Percentiles rank a stretch among this genome's conserved stretches.
phyloP scores from a whole-genome alignment of 2,888 invertebrate genomes.

The Trichogramma dendrolimi region DNA sequence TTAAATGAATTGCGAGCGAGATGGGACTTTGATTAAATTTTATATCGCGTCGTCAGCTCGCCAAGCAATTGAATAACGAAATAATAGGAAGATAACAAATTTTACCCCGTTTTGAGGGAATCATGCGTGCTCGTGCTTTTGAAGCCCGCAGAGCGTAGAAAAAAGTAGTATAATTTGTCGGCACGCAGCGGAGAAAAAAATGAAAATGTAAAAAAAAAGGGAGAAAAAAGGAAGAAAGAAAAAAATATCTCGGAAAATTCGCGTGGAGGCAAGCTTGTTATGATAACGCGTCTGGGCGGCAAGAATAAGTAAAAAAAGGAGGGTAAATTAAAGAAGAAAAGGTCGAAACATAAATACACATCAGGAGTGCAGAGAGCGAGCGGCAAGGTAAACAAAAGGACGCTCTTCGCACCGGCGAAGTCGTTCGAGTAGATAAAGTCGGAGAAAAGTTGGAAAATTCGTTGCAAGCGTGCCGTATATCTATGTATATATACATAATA shows the following conservation, averaged over 20 bases:
- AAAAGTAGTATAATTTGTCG: no score
- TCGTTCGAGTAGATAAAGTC: conserved; percentile 31
- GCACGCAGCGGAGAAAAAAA: not conserved
- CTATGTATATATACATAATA: conserved; percentile 1
- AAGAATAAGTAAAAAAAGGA: conserved; percentile 8
- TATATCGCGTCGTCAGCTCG: no score
- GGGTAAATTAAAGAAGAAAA: conserved; percentile 15
- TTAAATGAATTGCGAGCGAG: no score
- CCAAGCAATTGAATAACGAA: no score
- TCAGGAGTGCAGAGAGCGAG: not conserved
- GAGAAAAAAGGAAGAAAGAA: conserved; percentile 9
- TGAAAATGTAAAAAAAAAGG: conserved; percentile 3
- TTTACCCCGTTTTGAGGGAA: no score
- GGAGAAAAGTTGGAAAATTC: conserved; percentile 27
- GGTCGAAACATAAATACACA: conserved; percentile 22
- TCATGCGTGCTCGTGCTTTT: no score
- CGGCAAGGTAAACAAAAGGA: conserved; percentile 21
- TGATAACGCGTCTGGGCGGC: not conserved
- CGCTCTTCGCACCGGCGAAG: conserved; percentile 17
- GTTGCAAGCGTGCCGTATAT: conserved; percentile 2
- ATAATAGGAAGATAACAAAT: no score
- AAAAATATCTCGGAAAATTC: not conserved
- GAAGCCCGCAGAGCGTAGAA: no score
- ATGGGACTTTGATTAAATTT: no score
- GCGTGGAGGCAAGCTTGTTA: not conserved